Conservation (phyloP, 2,113 vertebrate genomes). For the Cyanoderma ruficeps region DNA sequence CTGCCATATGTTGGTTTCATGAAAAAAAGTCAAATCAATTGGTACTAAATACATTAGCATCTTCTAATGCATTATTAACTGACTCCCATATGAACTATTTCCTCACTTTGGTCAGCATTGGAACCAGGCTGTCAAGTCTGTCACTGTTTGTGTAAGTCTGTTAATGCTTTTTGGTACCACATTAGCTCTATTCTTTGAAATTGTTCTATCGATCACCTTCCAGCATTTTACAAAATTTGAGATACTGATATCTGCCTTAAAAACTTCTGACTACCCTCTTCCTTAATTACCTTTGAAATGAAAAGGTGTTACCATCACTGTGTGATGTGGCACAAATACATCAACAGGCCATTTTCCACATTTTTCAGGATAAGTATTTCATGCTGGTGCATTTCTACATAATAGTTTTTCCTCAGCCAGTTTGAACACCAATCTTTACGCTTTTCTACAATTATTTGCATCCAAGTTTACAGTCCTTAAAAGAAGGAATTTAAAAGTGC, state of each 20-base stretch:
- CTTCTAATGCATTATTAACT: background rate
- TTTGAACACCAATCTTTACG: background rate
- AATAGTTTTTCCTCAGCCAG: background rate
- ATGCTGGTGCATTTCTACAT: background rate
- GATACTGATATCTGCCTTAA: background rate
- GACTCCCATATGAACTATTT: background rate
- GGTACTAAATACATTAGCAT: background rate
- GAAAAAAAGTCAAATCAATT: background rate
- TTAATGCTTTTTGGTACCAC: background rate
- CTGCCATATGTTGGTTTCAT: background rate
- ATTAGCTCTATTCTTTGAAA: background rate
- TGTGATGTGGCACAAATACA: background rate
- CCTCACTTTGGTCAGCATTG: background rate
- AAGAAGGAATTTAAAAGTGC: background rate
- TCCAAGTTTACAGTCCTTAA: background rate
- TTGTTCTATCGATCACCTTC: background rate
- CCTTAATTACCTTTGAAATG: background rate
- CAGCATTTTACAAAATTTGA: background rate
- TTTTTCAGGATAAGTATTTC: background rate
- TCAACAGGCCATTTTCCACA: background rate
- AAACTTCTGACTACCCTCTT: background rate
- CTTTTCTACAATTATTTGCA: background rate
- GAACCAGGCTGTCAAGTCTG: background rate
- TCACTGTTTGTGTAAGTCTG: background rate
- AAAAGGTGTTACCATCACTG: background rate